Percentiles rank a stretch among this genome's conserved stretches.
Evolutionary conservation across 1,140 invertebrate species (phyloP).

Genomic region (Choristoneura fumiferana): DNA sequence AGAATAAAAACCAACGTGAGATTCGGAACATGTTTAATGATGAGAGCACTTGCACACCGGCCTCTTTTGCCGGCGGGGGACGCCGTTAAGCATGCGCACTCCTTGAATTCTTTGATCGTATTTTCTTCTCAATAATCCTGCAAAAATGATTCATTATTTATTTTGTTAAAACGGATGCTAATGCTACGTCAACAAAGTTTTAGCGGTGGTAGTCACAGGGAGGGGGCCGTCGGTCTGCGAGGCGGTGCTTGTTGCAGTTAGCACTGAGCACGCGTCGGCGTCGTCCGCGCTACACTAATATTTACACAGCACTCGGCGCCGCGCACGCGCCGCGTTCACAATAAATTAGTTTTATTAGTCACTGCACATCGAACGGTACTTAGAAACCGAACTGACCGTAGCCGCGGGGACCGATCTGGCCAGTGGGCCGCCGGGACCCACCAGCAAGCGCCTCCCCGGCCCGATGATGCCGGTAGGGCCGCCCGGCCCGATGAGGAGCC

Average conservation of each 20-base stretch:
- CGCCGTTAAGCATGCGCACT: neutral
- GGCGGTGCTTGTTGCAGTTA: no score
- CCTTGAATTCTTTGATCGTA: no score
- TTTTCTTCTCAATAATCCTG: constrained; percentile 2
- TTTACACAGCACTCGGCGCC: constrained; percentile 22
- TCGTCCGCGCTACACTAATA: constrained; percentile 24
- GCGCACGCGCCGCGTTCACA: neutral
- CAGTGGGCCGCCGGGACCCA: constrained; percentile 79
- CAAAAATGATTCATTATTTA: neutral
- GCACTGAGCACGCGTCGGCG: no score
- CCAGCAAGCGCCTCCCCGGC: constrained; percentile 66
- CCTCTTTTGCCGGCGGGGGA: neutral
- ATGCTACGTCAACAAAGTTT: no score
- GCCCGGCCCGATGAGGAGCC: constrained; percentile 42
- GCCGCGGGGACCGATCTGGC: constrained; percentile 65
- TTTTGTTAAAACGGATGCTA: neutral
- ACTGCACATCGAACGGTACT: constrained; percentile 30
- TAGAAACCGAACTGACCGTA: constrained; percentile 65
- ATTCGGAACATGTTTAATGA: neutral
- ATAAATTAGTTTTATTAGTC: constrained; percentile 29
- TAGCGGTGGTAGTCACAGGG: no score
- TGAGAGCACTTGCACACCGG: neutral
- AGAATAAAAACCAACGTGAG: neutral
- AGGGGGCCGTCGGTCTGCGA: no score
- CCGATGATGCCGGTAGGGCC: constrained; percentile 65